Evolutionary conservation across 2,113 vertebrate species (phyloP).

Genomic region (Paralichthys olivaceus): DNA sequence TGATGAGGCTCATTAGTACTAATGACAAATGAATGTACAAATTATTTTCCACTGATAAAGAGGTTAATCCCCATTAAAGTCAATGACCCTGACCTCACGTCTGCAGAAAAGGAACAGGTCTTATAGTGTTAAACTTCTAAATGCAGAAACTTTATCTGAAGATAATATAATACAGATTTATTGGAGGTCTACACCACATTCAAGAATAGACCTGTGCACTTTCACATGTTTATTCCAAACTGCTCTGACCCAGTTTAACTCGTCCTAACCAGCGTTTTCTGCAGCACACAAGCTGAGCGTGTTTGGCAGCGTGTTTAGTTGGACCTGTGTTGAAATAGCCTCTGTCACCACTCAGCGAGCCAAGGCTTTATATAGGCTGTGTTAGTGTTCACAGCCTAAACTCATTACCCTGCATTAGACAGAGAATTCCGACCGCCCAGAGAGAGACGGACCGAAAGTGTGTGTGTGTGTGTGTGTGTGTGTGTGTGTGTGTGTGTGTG

Average conservation of each 20-base stretch:
- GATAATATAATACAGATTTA: neutral
- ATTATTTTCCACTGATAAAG: too few relatives aligned
- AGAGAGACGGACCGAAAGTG: neutral
- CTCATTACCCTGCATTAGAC: conserved; percentile 60
- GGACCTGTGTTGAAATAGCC: conserved; percentile 36
- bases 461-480: neutral
- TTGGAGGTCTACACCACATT: neutral
- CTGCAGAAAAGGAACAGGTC: too few relatives aligned
- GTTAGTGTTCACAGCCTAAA: conserved; percentile 71
- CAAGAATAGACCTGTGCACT: neutral
- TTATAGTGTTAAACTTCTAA: neutral
- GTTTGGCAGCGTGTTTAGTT: conserved; percentile 43
- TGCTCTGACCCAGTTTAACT: conserved; percentile 27
- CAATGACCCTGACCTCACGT: too few relatives aligned
- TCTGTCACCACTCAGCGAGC: conserved; percentile 47
- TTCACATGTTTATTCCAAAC: conserved; percentile 12
- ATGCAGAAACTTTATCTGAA: neutral
- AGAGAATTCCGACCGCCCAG: conserved; percentile 43
- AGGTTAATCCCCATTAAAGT: too few relatives aligned
- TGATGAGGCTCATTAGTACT: too few relatives aligned
- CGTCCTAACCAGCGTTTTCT: neutral
- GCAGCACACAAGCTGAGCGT: conserved; percentile 8
- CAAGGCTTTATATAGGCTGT: conserved; percentile 67
- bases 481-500: neutral
- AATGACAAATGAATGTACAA: too few relatives aligned